These are phyloP conservation scores for Nothocercus julius DNA, from an alignment of 2,113 vertebrate genomes.

Conservation along the genomic window DNA sequence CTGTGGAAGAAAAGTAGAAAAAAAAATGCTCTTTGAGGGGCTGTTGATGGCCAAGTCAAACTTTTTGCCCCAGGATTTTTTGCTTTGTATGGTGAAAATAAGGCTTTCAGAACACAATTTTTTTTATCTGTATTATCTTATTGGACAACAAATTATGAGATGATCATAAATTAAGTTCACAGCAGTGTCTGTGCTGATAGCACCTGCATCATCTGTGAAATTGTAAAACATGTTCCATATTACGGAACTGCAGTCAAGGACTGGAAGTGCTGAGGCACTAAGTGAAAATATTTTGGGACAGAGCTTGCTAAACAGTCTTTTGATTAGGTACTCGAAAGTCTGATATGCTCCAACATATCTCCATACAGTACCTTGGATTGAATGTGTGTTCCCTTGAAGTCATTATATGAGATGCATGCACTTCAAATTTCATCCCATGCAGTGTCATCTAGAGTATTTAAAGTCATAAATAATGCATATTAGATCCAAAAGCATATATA, in stretches of 20 bases:
- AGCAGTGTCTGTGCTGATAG: not conserved
- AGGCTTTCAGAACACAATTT: not conserved
- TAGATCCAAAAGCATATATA: not conserved
- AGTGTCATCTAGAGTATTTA: not conserved
- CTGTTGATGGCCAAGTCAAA: not conserved
- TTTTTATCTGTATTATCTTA: not conserved
- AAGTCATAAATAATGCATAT: not conserved
- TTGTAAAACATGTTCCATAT: not conserved
- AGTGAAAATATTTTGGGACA: too few species aligned
- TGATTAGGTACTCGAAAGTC: too few species aligned
- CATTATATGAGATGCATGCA: not conserved
- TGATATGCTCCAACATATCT: too few species aligned
- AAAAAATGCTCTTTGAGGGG: not conserved
- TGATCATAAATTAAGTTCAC: not conserved
- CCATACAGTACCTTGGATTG: not conserved
- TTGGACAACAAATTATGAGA: not conserved
- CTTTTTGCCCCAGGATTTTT: not conserved
- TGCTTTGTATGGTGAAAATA: not conserved
- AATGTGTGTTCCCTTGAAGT: not conserved
- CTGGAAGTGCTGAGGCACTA: too few species aligned
- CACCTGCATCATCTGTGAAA: not conserved
- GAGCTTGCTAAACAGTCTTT: too few species aligned
- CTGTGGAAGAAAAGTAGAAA: not conserved
- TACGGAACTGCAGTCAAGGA: not conserved
- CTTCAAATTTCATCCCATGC: not conserved